Conservation (phyloP, 2,113 vertebrate genomes). For the Setophaga kirtlandii region DNA sequence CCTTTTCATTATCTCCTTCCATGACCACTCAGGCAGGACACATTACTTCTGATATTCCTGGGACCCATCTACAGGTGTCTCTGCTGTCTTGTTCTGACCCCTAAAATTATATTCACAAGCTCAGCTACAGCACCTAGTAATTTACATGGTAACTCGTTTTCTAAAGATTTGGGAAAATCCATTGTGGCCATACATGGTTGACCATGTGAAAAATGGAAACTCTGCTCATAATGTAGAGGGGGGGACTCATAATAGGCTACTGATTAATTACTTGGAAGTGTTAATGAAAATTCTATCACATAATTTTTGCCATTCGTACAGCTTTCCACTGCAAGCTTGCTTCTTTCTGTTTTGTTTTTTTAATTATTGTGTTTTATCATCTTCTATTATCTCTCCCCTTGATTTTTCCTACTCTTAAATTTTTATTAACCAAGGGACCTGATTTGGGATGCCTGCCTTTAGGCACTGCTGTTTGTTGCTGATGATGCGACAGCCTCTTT, state of each 20-base stretch:
- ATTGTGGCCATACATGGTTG: neutral
- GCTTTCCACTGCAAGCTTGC: neutral
- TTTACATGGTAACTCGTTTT: neutral
- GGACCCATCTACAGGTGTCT: neutral
- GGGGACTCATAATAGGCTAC: neutral
- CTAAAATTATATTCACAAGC: neutral
- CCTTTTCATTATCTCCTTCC: neutral
- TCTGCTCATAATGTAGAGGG: neutral
- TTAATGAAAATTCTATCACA: neutral
- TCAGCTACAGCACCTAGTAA: neutral
- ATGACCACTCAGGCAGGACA: neutral
- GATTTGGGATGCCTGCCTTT: conserved; percentile 25
- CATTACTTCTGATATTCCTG: neutral
- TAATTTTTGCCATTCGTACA: neutral
- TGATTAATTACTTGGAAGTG: neutral
- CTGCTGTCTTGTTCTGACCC: neutral
- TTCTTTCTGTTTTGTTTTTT: neutral
- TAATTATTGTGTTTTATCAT: neutral
- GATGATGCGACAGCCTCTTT: neutral
- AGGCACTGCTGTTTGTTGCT: neutral
- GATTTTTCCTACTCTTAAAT: neutral
- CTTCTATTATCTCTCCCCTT: conserved; percentile 2
- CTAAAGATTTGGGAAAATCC: neutral
- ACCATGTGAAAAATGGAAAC: neutral
- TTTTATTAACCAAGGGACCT: conserved; percentile 40